phyloP scores from a whole-genome alignment of 2,888 invertebrate genomes.

The Nesidiocoris tenuis region DNA sequence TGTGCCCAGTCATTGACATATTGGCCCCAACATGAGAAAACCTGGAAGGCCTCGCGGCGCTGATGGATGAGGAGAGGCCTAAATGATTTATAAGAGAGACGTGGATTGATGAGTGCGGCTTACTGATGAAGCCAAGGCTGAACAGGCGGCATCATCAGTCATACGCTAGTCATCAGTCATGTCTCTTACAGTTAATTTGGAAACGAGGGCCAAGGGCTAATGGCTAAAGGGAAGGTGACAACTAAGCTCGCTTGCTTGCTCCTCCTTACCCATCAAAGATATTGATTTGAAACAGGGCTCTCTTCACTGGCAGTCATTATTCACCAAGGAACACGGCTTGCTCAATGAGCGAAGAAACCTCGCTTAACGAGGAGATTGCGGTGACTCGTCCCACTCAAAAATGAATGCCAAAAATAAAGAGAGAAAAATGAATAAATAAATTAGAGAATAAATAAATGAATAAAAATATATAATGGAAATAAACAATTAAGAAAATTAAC shows the following conservation, averaged over 20 bases:
- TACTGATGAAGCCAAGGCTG: constrained; percentile 41
- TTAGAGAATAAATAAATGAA: no score
- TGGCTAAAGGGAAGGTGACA: constrained; percentile 42
- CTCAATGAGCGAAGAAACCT: background rate
- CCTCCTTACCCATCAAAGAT: constrained; percentile 15
- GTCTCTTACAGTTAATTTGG: constrained; percentile 43
- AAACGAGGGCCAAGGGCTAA: constrained; percentile 37
- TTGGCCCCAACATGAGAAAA: constrained; percentile 45
- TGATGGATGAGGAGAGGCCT: constrained; percentile 48
- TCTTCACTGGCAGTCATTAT: background rate
- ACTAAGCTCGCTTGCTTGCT: constrained; percentile 11
- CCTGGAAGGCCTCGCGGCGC: constrained; percentile 37
- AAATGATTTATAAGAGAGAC: constrained; percentile 53
- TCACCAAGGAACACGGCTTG: background rate
- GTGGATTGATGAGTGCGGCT: constrained; percentile 46
- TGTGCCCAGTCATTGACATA: constrained; percentile 44
- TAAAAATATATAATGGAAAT: no score
- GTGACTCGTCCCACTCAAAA: no score
- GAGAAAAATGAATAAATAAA: no score
- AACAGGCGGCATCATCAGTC: constrained; percentile 35
- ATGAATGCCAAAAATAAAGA: no score
- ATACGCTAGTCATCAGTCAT: constrained; percentile 44
- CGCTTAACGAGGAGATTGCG: background rate
- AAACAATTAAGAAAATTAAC: no score
- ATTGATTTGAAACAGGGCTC: constrained; percentile 31